Evolutionary conservation across 2,797 vertebrate species (phyloP), one percentile per base, ranked within the genome.

Genomic region (Lutjanus argentimaculatus): DNA sequence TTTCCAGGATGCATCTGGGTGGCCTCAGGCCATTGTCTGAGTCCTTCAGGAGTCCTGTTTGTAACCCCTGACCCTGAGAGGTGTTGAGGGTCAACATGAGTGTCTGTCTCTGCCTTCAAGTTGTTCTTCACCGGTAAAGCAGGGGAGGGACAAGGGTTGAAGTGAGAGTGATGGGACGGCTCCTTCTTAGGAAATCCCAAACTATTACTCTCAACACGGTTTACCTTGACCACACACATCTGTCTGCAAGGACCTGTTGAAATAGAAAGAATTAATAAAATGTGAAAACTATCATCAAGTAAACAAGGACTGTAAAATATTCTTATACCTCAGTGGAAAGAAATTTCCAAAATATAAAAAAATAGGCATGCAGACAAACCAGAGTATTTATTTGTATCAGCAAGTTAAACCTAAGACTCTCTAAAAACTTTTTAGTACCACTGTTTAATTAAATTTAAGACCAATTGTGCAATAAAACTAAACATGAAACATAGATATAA

Each of bases 201-300:
- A 72, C 76, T 73, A 77, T 94, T 88, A 66, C 93, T 92, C 85
- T 95, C 92, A 1, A 96, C 94, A 19, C 95, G 90, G 77, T 95
- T 96, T 58, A 96, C 95, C 78, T 96, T 97, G 61, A 96, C 95
- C 40, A 96, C 94, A 88, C 95, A 96, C 91, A 95, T 94, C 90
- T 96, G 95, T 75, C 93, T 91, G 87, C 95, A 96, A 59, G 94
- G 83, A 91, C 93, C 95, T 93, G 93, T 70, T 11, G 75, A 82
- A 25, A 68, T 3, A 77, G 30, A 75, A 75, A 42, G 2, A 36
- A 67, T 22, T 22, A 7, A 77, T 15, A 49, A 42, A 55, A 72
- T 67, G 8, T 55, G 3, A 75, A 67, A 74, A 21, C 9, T 19
- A 68, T 7, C 11, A 67, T 30, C 22, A 67, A 53, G 42, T 22